Conservation (phyloP, 64 coral and sea anemone species). For the Stylophora pistillata region DNA sequence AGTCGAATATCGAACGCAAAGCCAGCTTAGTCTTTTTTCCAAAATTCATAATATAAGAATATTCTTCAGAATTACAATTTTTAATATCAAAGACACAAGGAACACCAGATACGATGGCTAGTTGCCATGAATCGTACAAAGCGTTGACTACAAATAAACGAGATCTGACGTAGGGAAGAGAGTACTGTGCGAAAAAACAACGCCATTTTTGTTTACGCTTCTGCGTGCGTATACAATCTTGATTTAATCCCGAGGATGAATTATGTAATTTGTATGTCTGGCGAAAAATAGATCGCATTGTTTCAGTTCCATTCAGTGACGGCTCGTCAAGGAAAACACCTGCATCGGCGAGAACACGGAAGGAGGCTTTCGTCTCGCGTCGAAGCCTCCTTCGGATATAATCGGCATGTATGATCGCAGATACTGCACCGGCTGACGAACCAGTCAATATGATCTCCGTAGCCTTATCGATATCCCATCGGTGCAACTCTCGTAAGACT, state of each 20-base stretch:
- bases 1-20: neutral
- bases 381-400: conserved; percentile 33
- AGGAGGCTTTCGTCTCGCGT: conserved; percentile 4
- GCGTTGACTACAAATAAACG: conserved; percentile 43
- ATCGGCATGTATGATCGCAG: conserved; percentile 51
- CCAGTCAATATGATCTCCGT: conserved; percentile 55
- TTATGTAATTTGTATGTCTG: conserved; percentile 37
- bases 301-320: conserved; percentile 17
- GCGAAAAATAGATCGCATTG: conserved; percentile 19
- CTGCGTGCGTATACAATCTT: conserved; percentile 31
- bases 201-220: neutral
- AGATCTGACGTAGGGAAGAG: neutral
- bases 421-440: conserved; percentile 40
- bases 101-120: conserved; percentile 16
- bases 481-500: conserved; percentile 16
- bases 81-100: conserved; percentile 12
- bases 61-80: conserved; percentile 21
- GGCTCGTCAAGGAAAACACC: conserved; percentile 37
- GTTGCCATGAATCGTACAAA: conserved; percentile 62
- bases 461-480: conserved; percentile 29
- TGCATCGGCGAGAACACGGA: conserved; percentile 50
- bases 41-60: conserved; percentile 20
- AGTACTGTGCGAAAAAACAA: conserved; percentile 49
- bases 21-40: conserved; percentile 6
- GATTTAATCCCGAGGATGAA: conserved; percentile 13